Percentiles rank a stretch among this genome's conserved stretches.
Conservation (phyloP, 2,113 vertebrate species). For the Rhabdornis inornatus region DNA sequence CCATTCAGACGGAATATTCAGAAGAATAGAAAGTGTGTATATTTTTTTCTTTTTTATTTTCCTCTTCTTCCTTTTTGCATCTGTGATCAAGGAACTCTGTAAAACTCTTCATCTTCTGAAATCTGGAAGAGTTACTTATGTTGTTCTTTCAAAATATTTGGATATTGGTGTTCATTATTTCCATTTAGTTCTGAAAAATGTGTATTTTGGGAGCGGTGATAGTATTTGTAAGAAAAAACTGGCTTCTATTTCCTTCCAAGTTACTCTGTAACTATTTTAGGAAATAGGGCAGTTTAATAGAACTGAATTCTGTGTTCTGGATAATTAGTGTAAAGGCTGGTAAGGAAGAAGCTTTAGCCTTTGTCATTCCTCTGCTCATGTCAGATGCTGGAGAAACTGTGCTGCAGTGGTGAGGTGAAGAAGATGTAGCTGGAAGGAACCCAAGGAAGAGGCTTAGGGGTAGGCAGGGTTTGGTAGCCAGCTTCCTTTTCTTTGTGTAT, state of each 20-base stretch:
- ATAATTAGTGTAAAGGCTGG: neutral
- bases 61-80: neutral
- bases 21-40: neutral
- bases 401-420: neutral
- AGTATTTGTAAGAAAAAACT: neutral
- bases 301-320: neutral
- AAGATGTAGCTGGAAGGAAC: neutral
- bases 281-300: neutral
- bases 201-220: neutral
- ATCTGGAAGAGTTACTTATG: neutral
- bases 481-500: neutral
- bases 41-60: neutral
- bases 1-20: neutral
- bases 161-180: neutral
- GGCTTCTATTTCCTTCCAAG: neutral
- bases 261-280: neutral
- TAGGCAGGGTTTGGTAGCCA: neutral
- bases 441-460: neutral
- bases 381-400: neutral
- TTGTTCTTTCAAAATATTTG: neutral
- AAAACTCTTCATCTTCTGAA: neutral
- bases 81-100: neutral
- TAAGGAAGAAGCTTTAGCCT: neutral
- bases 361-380: neutral
- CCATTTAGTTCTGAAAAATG: neutral